Base-by-base conservation (phyloP, 2,888 invertebrate genomes). In the Mantis religiosa region DNA sequence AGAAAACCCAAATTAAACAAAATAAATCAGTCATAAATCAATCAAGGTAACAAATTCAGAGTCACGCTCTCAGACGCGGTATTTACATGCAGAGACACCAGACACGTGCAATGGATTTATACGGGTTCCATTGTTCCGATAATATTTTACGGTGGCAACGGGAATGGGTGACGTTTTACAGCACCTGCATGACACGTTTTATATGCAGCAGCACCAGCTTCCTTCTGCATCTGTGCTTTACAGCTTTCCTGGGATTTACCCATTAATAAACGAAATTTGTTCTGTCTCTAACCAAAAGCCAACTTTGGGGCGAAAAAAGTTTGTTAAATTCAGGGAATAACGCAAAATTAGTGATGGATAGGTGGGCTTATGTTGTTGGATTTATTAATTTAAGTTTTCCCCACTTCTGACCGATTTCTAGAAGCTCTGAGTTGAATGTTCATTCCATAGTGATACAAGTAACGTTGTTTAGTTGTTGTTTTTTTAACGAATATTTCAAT, bases 51-150 rank as follows among this genome's bases (percentile, higher is more conserved):
- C 34, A 84, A 84, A 30, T n/a, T 84, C 25, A n/a, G 84, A 84
- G 30, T 84, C 84, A 84, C n/a, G 34, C 54, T 71, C 54, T 71
- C 54, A 71, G 54, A 71, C 54, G 54, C 54, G 25, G 54, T 71
- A 71, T 71, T 71, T 71, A 71, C 54, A 71, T 71, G 20, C 54
- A 71, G 12, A 84, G 84, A 34, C 84, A 34, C 30, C 30, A 84
- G 84, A 84, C 84, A 84, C 84, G 84, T 84, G 84, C 41, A 84
- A 27, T 84, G 84, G 84, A 84, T 84, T 84, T 84, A 84, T 84
- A 84, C n/a, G 34, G 34, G 34, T 84, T 84, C 41, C 34, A 84
- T 84, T 84, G 84, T 84, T 41, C 34, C 25, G 84, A 14, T 84
- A 84, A 84, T 84, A 84, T 34, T 84, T 84, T 84, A 34, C 25